phyloP scores from a whole-genome alignment of 2,113 vertebrate genomes.

The Hemibagrus wyckioides region DNA sequence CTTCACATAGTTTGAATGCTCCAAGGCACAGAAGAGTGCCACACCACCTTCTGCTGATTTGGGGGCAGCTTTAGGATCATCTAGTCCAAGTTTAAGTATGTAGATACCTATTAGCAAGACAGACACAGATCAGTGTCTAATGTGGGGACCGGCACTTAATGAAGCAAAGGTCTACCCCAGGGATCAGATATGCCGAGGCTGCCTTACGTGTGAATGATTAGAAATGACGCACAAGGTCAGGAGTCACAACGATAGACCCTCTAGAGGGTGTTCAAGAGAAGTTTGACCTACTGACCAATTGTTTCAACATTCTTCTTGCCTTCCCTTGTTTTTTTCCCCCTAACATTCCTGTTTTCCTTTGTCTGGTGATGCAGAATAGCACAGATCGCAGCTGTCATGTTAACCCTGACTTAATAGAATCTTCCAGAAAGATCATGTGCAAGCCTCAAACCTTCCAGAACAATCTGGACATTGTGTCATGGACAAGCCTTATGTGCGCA shows the following conservation, averaged over 20 bases:
- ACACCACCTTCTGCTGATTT: not conserved
- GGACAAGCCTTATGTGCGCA: not conserved
- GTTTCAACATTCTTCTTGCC: not conserved
- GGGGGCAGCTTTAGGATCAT: conserved; percentile 6
- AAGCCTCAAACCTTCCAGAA: conserved; percentile 11
- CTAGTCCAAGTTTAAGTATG: not conserved
- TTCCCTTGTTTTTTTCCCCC: not conserved
- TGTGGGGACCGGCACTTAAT: not conserved
- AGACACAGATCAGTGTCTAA: not conserved
- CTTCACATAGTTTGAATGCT: conserved; percentile 15
- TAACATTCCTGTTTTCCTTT: conserved; percentile 3
- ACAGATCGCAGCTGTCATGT: not conserved
- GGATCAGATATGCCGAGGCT: conserved; percentile 24
- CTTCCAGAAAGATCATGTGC: conserved; percentile 20
- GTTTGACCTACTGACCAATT: conserved; percentile 29
- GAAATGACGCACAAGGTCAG: conserved; percentile 52
- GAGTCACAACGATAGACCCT: conserved; percentile 45
- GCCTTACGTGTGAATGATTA: conserved; percentile 51
- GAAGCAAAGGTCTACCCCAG: not conserved
- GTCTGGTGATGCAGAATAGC: conserved; percentile 1
- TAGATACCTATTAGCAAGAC: not conserved
- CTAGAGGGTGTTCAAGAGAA: conserved; percentile 21
- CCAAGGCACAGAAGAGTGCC: not conserved
- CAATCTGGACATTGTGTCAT: conserved; percentile 17
- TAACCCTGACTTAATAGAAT: conserved; percentile 6